Conservation (phyloP, 2,797 vertebrate genomes). For the Decapterus maruadsi region DNA sequence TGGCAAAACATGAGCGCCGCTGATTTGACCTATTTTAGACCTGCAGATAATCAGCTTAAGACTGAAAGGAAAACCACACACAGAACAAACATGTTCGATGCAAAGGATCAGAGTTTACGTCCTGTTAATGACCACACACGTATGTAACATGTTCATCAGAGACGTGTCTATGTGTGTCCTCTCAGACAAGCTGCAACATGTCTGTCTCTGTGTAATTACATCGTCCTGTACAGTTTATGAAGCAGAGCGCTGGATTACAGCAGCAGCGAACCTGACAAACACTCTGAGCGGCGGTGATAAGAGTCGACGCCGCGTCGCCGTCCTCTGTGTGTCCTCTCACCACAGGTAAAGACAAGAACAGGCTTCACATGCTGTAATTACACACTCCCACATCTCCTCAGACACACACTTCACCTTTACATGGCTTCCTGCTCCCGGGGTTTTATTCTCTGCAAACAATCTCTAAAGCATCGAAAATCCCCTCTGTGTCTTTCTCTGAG, state of each 20-base stretch:
- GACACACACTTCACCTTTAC: neutral
- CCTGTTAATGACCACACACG: too few relatives aligned
- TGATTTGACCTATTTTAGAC: conserved; percentile 31
- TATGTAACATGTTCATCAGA: too few relatives aligned
- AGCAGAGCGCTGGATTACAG: neutral
- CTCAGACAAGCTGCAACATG: too few relatives aligned
- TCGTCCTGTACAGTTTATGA: neutral
- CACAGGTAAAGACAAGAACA: neutral
- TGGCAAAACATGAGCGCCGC: conserved; percentile 12
- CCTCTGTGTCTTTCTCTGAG: too few relatives aligned
- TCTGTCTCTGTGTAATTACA: too few relatives aligned
- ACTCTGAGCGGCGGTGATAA: neutral
- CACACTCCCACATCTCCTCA: neutral
- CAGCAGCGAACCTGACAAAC: neutral
- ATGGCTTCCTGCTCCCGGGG: neutral
- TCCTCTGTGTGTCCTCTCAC: neutral
- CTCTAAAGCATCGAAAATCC: too few relatives aligned
- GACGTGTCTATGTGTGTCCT: too few relatives aligned
- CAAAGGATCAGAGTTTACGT: too few relatives aligned
- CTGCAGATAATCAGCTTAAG: conserved; percentile 22
- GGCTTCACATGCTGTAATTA: neutral
- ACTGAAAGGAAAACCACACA: neutral
- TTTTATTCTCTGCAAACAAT: too few relatives aligned
- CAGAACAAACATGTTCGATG: too few relatives aligned
- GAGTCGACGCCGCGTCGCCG: neutral